Evolutionary conservation across 1,140 invertebrate genomes (phyloP).

Genomic region (Lordiphosa collinella): DNA sequence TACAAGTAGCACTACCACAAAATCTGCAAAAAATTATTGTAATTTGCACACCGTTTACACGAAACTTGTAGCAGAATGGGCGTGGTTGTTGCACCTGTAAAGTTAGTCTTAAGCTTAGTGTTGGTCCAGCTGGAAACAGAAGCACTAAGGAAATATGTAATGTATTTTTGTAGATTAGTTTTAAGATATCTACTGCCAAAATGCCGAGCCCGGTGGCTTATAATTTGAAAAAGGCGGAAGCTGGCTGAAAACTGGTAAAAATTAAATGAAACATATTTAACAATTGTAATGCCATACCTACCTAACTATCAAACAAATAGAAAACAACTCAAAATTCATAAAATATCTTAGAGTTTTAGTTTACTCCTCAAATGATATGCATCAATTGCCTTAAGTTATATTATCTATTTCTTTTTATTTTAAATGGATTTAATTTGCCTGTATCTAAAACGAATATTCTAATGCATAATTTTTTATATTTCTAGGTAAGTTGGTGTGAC

Average conservation of each 20-base stretch:
- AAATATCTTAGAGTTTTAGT: constrained; percentile 13
- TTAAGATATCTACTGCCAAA: background rate
- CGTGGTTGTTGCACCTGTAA: constrained; percentile 45
- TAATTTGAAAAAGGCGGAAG: background rate
- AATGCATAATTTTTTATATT: constrained; percentile 36
- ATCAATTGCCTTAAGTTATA: constrained; percentile 17
- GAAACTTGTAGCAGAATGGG: constrained; percentile 37
- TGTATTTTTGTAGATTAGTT: constrained; percentile 6
- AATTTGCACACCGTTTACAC: constrained; percentile 68
- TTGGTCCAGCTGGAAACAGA: constrained; percentile 20
- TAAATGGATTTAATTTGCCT: constrained; percentile 6
- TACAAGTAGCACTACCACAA: constrained; percentile 36
- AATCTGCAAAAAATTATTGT: constrained; percentile 43
- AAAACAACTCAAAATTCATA: background rate
- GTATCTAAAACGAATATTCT: constrained; percentile 15
- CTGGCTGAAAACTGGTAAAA: background rate
- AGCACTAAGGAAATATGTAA: constrained; percentile 8
- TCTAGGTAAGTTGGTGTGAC: constrained; percentile 55
- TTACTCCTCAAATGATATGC: constrained; percentile 23
- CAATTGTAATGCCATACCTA: background rate
- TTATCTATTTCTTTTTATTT: constrained; percentile 1
- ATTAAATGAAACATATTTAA: too few species aligned
- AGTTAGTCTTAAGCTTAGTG: constrained; percentile 41
- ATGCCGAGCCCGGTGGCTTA: too few species aligned
- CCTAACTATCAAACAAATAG: background rate